Evolutionary conservation across 2,113 vertebrate species (phyloP).

Genomic region (Rhinolophus ferrumequinum): DNA sequence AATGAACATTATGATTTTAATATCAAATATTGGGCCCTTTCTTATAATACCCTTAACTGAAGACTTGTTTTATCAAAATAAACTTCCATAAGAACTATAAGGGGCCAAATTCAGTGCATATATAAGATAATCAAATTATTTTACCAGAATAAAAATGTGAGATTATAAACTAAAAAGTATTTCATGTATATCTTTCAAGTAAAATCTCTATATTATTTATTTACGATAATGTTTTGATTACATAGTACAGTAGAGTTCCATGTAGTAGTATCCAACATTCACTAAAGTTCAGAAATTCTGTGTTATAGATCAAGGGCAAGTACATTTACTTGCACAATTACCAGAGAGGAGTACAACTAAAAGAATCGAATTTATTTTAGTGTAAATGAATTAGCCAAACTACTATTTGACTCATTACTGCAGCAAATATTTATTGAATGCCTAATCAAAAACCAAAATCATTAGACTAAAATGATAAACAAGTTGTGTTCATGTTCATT

Average conservation of each 20-base stretch:
- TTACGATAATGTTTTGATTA: neutral
- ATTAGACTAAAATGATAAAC: neutral
- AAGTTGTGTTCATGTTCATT: neutral
- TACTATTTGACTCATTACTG: neutral
- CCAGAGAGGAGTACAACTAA: neutral
- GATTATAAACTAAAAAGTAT: neutral
- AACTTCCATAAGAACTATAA: neutral
- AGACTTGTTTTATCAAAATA: neutral
- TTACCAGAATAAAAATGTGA: neutral
- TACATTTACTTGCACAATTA: neutral
- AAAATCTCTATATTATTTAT: neutral
- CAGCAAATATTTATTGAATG: neutral
- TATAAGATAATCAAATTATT: neutral
- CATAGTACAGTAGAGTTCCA: neutral
- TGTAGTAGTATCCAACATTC: neutral
- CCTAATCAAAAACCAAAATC: neutral
- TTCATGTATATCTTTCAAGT: neutral
- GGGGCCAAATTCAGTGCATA: neutral
- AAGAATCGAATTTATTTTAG: neutral
- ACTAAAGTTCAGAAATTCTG: neutral
- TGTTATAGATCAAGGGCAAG: neutral
- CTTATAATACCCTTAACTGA: neutral
- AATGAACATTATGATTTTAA: neutral
- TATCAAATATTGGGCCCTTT: neutral
- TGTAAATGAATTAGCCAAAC: neutral